Conservation (phyloP, 2,797 vertebrate genomes). For the Notamacropus eugenii region DNA sequence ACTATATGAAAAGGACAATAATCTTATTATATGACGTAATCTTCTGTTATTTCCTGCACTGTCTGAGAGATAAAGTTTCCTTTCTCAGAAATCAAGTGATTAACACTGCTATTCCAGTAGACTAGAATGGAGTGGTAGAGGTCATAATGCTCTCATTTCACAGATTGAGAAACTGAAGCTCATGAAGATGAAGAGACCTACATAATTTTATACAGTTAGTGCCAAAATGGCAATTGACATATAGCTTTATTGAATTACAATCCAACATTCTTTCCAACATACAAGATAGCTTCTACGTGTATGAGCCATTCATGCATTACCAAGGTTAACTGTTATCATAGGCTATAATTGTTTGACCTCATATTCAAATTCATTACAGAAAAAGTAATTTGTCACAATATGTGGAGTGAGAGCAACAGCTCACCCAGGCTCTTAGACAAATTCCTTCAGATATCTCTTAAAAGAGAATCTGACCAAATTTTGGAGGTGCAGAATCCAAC, state of each 20-base stretch:
- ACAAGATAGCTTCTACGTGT: background rate
- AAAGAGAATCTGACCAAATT: too few relatives aligned
- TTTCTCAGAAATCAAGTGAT: background rate
- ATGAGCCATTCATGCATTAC: background rate
- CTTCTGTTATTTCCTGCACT: background rate
- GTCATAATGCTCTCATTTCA: background rate
- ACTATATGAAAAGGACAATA: background rate
- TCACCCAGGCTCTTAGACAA: too few relatives aligned
- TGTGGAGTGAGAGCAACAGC: too few relatives aligned
- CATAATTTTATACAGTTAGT: background rate
- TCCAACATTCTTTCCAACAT: background rate
- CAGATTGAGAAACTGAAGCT: background rate
- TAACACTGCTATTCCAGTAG: background rate
- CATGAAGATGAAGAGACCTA: background rate
- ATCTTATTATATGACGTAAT: background rate
- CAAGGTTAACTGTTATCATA: background rate
- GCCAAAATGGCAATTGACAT: background rate
- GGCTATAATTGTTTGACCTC: background rate
- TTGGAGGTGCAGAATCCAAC: too few relatives aligned
- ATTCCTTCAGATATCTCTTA: too few relatives aligned
- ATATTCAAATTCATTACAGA: background rate
- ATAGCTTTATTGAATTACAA: background rate
- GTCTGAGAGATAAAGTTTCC: background rate
- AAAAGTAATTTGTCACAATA: background rate
- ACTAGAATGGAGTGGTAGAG: background rate